These are phyloP conservation scores for Syrrhaptes paradoxus DNA, from an alignment of 2,113 vertebrate genomes.

Conservation along the genomic window DNA sequence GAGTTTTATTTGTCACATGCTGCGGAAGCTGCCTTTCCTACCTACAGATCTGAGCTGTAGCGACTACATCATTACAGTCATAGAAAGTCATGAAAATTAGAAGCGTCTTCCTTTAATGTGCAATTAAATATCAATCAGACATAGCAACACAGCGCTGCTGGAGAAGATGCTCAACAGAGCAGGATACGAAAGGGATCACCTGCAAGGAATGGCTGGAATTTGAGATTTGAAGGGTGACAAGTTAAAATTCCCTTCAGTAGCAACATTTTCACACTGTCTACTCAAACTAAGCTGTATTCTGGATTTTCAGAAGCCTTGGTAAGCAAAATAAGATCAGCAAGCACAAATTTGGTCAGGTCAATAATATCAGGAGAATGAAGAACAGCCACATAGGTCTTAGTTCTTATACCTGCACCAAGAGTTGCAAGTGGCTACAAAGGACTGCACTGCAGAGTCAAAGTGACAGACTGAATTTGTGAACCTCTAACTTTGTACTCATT, in stretches of 20 bases:
- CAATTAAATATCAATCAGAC: not conserved
- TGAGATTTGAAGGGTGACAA: not conserved
- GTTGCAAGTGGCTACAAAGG: not conserved
- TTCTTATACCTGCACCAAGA: fast-evolving
- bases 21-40: not conserved
- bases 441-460: fast-evolving
- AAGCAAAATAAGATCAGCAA: not conserved
- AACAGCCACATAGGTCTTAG: not conserved
- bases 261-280: not conserved
- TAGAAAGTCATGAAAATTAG: not conserved
- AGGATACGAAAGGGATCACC: not conserved
- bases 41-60: not conserved
- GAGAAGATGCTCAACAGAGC: not conserved
- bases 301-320: not conserved
- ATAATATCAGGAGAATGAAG: not conserved
- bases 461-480: not conserved
- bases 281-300: not conserved
- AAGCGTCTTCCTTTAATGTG: not conserved
- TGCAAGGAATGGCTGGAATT: not conserved
- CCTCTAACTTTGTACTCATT: not conserved
- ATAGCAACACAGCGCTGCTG: fast-evolving
- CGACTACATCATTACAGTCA: not conserved
- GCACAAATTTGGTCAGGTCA: not conserved
- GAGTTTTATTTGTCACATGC: not conserved
- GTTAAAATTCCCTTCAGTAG: not conserved